phyloP scores from a whole-genome alignment of 2,888 invertebrate genomes.

The Lissocephala sabroskyi region DNA sequence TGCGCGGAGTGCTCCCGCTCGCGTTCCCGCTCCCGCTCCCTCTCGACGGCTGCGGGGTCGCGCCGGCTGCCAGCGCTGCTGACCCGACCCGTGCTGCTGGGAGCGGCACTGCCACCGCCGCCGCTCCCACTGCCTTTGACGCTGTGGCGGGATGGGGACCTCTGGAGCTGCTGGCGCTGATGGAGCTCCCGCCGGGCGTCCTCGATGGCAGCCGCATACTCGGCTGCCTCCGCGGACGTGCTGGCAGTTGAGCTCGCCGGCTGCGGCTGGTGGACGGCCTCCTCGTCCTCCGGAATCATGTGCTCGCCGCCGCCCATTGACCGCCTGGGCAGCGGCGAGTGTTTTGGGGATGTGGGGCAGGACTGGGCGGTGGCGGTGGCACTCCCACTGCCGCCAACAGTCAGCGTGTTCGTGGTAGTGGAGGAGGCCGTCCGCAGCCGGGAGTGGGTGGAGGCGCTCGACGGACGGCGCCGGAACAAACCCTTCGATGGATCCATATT shows the following conservation, averaged over 20 bases:
- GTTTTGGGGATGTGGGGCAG: conserved; percentile 72
- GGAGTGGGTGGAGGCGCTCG: conserved; percentile 68
- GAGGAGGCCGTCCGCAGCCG: conserved; percentile 63
- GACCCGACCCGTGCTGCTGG: conserved; percentile 33
- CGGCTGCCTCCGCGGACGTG: conserved; percentile 64
- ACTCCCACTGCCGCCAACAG: conserved; percentile 26
- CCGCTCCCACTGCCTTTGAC: conserved; percentile 11
- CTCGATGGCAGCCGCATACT: conserved; percentile 65
- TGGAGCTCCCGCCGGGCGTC: conserved; percentile 46
- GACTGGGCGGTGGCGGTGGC: conserved; percentile 58
- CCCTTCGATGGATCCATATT: conserved; percentile 71
- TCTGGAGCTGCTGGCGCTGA: conserved; percentile 31
- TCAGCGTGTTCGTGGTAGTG: conserved; percentile 32
- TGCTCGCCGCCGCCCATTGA: conserved; percentile 66
- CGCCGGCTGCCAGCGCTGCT: conserved; percentile 50
- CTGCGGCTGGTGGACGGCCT: conserved; percentile 40
- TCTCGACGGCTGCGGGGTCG: conserved; percentile 10
- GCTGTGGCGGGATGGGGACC: conserved; percentile 37
- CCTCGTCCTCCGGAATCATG: conserved; percentile 70
- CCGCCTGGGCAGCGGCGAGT: conserved; percentile 66
- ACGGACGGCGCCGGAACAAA: conserved; percentile 71
- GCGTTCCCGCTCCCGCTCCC: conserved; percentile 7
- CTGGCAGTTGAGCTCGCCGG: no score
- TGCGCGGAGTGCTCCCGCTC: conserved; percentile 18
- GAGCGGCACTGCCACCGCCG: conserved; percentile 26